Evolutionary conservation across 1,140 invertebrate genomes (phyloP), one percentile per base, ranked within the genome.

Genomic region (Drosophila eugracilis): DNA sequence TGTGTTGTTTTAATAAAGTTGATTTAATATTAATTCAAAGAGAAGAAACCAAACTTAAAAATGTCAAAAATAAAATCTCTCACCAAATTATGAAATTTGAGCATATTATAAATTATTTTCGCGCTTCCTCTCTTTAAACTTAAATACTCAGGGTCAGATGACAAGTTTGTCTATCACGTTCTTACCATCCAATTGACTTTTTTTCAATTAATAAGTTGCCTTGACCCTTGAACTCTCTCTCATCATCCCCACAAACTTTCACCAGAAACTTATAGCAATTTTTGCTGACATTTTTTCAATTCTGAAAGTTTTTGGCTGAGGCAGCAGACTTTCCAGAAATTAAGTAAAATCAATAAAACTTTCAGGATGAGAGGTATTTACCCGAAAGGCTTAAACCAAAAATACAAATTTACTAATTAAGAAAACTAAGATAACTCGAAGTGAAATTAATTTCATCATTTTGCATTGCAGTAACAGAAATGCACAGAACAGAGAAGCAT

Each of bases 271-370:
- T 45, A 9, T 9, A 39, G 19, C 41, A 34, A 52, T 44, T 75
- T 78, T 62, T 30, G 15, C 48, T 19, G 10, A 36, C 26, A 70
- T 49, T 75, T 75, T 69, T 53, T 41, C 2, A 55, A 41, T 48
- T 41, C 55, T 14, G 7, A 80, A 85, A 80, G 47, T 75, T 83
- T 48, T 41, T 15, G 24, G 47, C 32, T 67, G 67, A 21, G 60
- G 71, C 22, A 26, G 53, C 65, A 71, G 60, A 21, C 41, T 57
- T 60, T 44, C 67, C 73, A 85, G 81, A 86, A 81, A 81, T 86
- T 77, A 86, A 53, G 53, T 39, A 63, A 79, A 85, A 70, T 70
- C 65, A 55, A 79, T 54, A 45, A 59, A 72, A 65, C 32, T 54
- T 45, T 37, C 34, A 14, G 1, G 10, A 14, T 15, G 37, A 15